phyloP scores from a whole-genome alignment of 1,140 invertebrate species.

The Onthophagus taurus region DNA sequence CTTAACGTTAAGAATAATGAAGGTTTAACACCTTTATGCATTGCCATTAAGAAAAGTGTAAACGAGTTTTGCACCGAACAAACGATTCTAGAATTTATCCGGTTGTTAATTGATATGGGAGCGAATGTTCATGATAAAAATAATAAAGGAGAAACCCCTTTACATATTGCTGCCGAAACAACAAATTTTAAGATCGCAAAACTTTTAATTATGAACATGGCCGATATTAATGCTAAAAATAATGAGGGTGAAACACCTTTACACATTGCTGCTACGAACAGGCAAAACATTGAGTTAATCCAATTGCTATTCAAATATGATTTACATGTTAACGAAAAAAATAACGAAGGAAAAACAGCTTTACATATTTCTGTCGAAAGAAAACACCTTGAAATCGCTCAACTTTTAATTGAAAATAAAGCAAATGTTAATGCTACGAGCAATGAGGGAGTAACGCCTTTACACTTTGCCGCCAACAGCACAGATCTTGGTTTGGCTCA shows the following conservation, averaged over 20 bases:
- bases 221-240: too few relatives aligned
- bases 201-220: too few relatives aligned
- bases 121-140: too few relatives aligned
- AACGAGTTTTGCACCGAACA: too few relatives aligned
- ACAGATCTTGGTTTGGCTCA: not conserved
- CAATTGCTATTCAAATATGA: conserved; percentile 17
- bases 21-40: too few relatives aligned
- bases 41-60: too few relatives aligned
- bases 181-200: not conserved
- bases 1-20: too few relatives aligned
- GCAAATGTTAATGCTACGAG: not conserved
- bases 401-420: not conserved
- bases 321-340: conserved; percentile 21
- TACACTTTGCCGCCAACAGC: not conserved
- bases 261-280: not conserved
- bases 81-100: too few relatives aligned
- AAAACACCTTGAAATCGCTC: not conserved
- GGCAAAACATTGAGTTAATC: not conserved
- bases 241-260: not conserved
- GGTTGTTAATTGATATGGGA: too few relatives aligned
- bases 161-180: not conserved
- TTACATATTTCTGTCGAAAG: conserved; percentile 39
- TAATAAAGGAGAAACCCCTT: not conserved
- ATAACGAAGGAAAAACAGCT: conserved; percentile 16
- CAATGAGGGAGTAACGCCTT: not conserved